Evolutionary conservation across 2,113 vertebrate genomes (phyloP), one percentile per base, ranked within the genome.

Genomic region (Chelonoidis abingdonii): DNA sequence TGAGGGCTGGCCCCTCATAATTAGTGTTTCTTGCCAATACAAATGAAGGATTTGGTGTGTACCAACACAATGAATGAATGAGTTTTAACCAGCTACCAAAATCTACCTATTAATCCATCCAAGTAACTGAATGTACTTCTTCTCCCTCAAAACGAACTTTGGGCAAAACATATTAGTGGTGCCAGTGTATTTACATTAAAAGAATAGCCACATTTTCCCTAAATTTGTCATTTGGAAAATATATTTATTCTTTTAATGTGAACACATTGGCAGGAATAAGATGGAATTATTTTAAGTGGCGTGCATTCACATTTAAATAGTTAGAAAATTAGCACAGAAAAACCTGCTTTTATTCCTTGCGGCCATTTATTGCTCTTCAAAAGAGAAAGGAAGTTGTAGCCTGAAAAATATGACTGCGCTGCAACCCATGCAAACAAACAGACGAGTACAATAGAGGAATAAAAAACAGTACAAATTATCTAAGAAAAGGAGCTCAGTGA

Each of bases 31-130:
- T 82, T 92, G 52, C 6, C 56, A 56, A 8, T 10, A 21, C 22
- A 49, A 50, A 89, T 41, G 83, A 19, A 89, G 84, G 17, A 82
- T 93, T 94, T 95, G 78, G 62, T 94, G 19, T 88, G 47, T n/a
- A 78, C n/a, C 35, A 80, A 50, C 57, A 85, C 49, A 62, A 1
- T 86, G 57, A 83, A 75, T 24, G 12, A 41, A 85, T 57, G 56
- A 87, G 13, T 53, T 93, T 81, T 47, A 79, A 80, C 47, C 22
- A 83, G 10, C 65, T 54, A 78, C 24, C 24, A 79, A 49, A 41
- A 81, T 10, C 83, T 72, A 72, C 19, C n/a, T 72, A 38, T 38
- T 38, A 72, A 72, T 72, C n/a, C 65, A 17, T 35, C n/a, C 19
- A n/a, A 10, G 65, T 83, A 95, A 25, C 56, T 53, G 83, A 97